Conservation (phyloP, 2,797 vertebrate species). For the Etheostoma perlongum region DNA sequence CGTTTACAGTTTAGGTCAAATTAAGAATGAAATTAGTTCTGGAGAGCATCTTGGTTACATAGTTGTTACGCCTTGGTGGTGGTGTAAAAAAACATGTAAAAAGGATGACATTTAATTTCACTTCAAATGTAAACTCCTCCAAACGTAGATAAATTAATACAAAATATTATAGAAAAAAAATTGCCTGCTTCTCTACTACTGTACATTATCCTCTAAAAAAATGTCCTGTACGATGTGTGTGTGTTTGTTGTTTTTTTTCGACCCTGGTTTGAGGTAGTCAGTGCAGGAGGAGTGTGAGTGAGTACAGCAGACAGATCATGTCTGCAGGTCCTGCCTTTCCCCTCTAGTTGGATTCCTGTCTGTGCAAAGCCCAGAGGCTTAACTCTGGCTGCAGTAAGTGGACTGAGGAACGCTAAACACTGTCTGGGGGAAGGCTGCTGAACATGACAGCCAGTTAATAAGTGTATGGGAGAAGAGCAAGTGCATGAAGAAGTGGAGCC, state of each 20-base stretch:
- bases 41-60: neutral
- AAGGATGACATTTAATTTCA: neutral
- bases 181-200: neutral
- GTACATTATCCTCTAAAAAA: neutral
- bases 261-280: constrained; percentile 39
- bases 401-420: constrained; percentile 79
- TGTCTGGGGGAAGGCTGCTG: constrained; percentile 71
- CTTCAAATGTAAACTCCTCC: neutral
- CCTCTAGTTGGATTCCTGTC: constrained; percentile 76
- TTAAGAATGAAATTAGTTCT: too few species aligned
- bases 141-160: neutral
- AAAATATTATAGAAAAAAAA: neutral
- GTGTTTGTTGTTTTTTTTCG: neutral
- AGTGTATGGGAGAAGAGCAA: constrained; percentile 65
- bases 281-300: constrained; percentile 51
- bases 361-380: constrained; percentile 79
- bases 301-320: constrained; percentile 69
- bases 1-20: neutral
- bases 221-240: constrained; percentile 13
- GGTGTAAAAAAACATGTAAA: neutral
- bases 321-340: constrained; percentile 62
- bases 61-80: neutral
- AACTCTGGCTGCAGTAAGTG: constrained; percentile 76
- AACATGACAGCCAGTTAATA: constrained; percentile 84
- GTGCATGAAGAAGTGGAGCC: constrained; percentile 39